A percentile compares a stretch with the other conserved stretches of the same genome.
Evolutionary conservation across 2,113 vertebrate species (phyloP).

Genomic region (Thunnus thynnus): DNA sequence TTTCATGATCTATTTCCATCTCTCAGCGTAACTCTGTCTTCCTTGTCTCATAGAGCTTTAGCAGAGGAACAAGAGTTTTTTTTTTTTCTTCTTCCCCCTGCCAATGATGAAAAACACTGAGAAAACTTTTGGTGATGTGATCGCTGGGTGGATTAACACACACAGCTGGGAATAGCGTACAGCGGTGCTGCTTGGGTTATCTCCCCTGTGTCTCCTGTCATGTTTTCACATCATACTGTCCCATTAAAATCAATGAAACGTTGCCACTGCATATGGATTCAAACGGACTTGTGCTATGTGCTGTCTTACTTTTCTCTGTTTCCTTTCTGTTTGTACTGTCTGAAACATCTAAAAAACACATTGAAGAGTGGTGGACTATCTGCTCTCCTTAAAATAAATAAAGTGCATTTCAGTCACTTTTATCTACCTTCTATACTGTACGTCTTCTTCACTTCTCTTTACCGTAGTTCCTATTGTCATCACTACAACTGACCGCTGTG

Average conservation of each 20-base stretch:
- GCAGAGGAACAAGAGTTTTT: slow-evolving; percentile 61
- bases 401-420: slow-evolving; percentile 38
- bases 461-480: not conserved
- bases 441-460: slow-evolving; percentile 6
- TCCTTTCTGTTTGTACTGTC: slow-evolving; percentile 38
- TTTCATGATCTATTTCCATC: slow-evolving; percentile 83
- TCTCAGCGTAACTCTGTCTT: slow-evolving; percentile 63
- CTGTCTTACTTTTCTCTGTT: slow-evolving; percentile 56
- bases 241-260: slow-evolving; percentile 78
- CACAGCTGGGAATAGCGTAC: slow-evolving; percentile 78
- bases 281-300: slow-evolving; percentile 57
- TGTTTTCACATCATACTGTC: slow-evolving; percentile 79
- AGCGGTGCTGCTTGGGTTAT: slow-evolving; percentile 72
- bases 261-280: slow-evolving; percentile 65
- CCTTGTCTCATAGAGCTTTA: slow-evolving; percentile 57
- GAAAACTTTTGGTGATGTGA: slow-evolving; percentile 75
- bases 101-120: slow-evolving; percentile 73
- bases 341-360: slow-evolving; percentile 41
- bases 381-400: slow-evolving; percentile 14
- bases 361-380: slow-evolving; percentile 34
- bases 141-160: slow-evolving; percentile 75
- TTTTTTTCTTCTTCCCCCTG: slow-evolving; percentile 10
- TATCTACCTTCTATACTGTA: slow-evolving; percentile 10
- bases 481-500: not conserved
- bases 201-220: slow-evolving; percentile 79